A percentile compares a stretch with the other conserved stretches of the same genome.
phyloP scores from a whole-genome alignment of 2,797 vertebrate species.

The Stomatorhinus walkeri region DNA sequence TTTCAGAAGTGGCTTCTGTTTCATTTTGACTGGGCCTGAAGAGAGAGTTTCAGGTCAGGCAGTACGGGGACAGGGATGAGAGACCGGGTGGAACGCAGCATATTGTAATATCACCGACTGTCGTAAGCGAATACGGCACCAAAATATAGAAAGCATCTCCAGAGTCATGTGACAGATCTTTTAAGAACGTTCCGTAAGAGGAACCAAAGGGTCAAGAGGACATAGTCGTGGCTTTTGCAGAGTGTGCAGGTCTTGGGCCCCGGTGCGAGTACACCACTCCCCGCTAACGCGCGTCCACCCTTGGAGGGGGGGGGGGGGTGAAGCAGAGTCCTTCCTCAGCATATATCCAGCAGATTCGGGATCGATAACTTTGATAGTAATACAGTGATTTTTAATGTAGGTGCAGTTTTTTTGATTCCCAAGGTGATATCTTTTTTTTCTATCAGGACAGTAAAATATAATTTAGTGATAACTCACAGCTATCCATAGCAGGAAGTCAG shows the following conservation, averaged over 20 bases:
- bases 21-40: not conserved
- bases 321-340: constrained; percentile 10
- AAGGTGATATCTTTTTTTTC: not conserved
- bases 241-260: not conserved
- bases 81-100: not conserved
- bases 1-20: not conserved
- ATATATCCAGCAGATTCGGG: not conserved
- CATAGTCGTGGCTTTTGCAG: constrained; percentile 2
- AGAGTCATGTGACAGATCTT: not conserved
- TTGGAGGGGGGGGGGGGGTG: not conserved
- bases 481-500: not conserved
- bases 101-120: not conserved
- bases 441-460: not conserved
- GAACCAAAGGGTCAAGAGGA: constrained; percentile 4
- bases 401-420: not conserved
- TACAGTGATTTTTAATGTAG: not conserved
- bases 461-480: not conserved
- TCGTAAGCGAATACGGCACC: not conserved
- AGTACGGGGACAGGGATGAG: not conserved
- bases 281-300: not conserved
- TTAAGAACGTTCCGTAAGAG: not conserved
- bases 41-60: not conserved
- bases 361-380: constrained; percentile 21
- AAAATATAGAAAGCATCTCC: not conserved
- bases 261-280: not conserved